A percentile compares a stretch with the other conserved stretches of the same genome.
These are phyloP conservation scores for Cyclura pinguis DNA, from an alignment of 2,797 vertebrate genomes.

Conservation along the genomic window DNA sequence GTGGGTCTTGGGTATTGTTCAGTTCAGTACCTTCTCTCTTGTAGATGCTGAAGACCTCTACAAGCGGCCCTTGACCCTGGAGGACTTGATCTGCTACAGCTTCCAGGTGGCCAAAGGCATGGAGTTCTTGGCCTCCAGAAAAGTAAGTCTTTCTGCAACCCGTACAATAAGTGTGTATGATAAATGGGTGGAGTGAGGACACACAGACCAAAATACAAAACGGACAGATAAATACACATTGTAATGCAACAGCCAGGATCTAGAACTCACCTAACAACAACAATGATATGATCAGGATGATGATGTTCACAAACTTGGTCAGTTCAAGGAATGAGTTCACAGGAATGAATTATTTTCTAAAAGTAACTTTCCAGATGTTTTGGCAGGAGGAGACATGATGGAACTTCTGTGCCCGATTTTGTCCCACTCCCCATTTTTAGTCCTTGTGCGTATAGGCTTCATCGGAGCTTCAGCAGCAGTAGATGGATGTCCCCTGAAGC, in stretches of 20 bases:
- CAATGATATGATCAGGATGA: no score
- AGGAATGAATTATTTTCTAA: no score
- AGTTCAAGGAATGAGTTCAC: no score
- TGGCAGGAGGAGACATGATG: no score
- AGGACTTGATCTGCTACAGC: conserved; percentile 95
- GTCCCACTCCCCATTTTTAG: neutral
- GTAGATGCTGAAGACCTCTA: conserved; percentile 93
- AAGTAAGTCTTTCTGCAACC: conserved; percentile 79
- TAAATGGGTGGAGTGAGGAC: no score
- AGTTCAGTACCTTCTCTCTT: conserved; percentile 61
- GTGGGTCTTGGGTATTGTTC: neutral
- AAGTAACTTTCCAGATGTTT: no score
- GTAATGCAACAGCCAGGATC: no score
- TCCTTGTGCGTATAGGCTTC: neutral
- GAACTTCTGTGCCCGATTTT: neutral
- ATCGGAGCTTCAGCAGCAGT: neutral
- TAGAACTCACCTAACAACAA: no score
- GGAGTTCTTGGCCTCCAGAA: conserved; percentile 95
- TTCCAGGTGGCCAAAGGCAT: conserved; percentile 97
- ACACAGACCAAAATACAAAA: no score
- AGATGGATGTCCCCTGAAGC: neutral
- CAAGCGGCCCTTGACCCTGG: conserved; percentile 90
- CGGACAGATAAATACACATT: no score
- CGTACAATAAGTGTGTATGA: no score
- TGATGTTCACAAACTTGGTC: no score